Percentiles rank a stretch among this genome's conserved stretches.
Evolutionary conservation across 1,140 invertebrate genomes (phyloP).

Genomic region (Drosophila ambigua): DNA sequence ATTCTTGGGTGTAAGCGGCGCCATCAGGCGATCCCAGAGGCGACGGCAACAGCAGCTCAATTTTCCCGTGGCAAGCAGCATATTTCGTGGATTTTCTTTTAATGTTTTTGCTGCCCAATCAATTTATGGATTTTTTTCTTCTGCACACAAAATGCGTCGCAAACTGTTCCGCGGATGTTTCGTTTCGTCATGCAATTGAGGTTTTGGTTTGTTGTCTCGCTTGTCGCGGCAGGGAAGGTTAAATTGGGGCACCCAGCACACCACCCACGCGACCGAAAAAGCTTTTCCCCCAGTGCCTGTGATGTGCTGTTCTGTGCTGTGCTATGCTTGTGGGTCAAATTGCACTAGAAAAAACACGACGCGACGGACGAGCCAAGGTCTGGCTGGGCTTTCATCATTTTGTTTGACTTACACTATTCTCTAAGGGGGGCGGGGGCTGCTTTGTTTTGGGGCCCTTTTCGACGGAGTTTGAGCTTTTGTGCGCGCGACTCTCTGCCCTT

Average conservation of each 20-base stretch:
- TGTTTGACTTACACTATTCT: too few relatives aligned
- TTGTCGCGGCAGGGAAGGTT: constrained; percentile 4
- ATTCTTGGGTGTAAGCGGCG: constrained; percentile 74
- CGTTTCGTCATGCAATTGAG: constrained; percentile 75
- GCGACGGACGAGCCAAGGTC: constrained; percentile 47
- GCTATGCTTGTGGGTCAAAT: constrained; percentile 10
- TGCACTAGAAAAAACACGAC: constrained; percentile 29
- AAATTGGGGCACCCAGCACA: constrained; percentile 1
- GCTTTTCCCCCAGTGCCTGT: constrained; percentile 27
- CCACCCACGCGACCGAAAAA: constrained; percentile 45
- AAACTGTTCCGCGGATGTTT: constrained; percentile 40
- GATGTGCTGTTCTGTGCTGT: too few relatives aligned
- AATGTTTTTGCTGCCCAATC: constrained; percentile 34
- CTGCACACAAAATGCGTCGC: constrained; percentile 33
- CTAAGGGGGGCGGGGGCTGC: too few relatives aligned
- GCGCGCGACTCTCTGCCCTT: too few relatives aligned
- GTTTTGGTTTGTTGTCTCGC: constrained; percentile 10
- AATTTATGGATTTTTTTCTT: constrained; percentile 74
- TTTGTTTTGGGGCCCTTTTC: too few relatives aligned
- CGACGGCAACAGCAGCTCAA: constrained; percentile 56
- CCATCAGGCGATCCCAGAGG: constrained; percentile 65
- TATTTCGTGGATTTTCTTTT: constrained; percentile 19
- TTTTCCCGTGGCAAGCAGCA: constrained; percentile 65
- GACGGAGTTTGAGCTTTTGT: too few relatives aligned
- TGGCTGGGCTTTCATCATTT: constrained; percentile 2